These are phyloP conservation scores for Melanotaenia pygmaea DNA, from an alignment of 2,797 vertebrate genomes.

Conservation along the genomic window DNA sequence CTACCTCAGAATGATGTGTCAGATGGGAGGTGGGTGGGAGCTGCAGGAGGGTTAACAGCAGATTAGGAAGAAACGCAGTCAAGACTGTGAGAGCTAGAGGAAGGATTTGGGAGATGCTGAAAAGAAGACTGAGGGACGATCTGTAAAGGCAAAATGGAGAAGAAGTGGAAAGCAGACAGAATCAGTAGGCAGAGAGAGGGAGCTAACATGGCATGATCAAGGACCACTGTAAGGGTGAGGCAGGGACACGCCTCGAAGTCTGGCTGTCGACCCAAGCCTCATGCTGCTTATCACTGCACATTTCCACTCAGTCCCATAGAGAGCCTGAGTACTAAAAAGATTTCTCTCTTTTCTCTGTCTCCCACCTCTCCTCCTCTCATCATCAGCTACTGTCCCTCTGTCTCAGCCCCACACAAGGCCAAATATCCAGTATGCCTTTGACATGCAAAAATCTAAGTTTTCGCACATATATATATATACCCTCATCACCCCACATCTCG, in stretches of 20 bases:
- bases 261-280: slow-evolving; percentile 57
- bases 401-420: slow-evolving; percentile 51
- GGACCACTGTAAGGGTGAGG: slow-evolving; percentile 37
- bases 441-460: background rate
- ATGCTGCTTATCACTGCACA: slow-evolving; percentile 73
- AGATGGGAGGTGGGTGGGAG: slow-evolving; percentile 47
- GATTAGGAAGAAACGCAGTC: slow-evolving; percentile 54
- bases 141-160: slow-evolving; percentile 38
- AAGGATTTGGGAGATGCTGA: slow-evolving; percentile 36
- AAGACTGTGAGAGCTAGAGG: slow-evolving; percentile 34
- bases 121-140: slow-evolving; percentile 28
- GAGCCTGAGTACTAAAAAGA: slow-evolving; percentile 60
- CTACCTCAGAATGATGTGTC: slow-evolving; percentile 47
- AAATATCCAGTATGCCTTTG: slow-evolving; percentile 16
- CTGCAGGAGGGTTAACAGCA: slow-evolving; percentile 35
- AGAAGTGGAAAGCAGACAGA: slow-evolving; percentile 8
- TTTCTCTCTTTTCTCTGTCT: slow-evolving; percentile 48
- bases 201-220: background rate
- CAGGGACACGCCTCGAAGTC: slow-evolving; percentile 63
- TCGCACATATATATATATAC: background rate
- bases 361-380: slow-evolving; percentile 26
- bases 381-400: slow-evolving; percentile 47
- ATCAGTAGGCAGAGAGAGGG: slow-evolving; percentile 3
- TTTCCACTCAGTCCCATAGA: slow-evolving; percentile 66
- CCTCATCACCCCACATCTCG: slow-evolving; percentile 13